Percentiles rank a stretch among this genome's conserved stretches.
phyloP scores from a whole-genome alignment of 2,113 vertebrate species.

The Aramus guarauna region DNA sequence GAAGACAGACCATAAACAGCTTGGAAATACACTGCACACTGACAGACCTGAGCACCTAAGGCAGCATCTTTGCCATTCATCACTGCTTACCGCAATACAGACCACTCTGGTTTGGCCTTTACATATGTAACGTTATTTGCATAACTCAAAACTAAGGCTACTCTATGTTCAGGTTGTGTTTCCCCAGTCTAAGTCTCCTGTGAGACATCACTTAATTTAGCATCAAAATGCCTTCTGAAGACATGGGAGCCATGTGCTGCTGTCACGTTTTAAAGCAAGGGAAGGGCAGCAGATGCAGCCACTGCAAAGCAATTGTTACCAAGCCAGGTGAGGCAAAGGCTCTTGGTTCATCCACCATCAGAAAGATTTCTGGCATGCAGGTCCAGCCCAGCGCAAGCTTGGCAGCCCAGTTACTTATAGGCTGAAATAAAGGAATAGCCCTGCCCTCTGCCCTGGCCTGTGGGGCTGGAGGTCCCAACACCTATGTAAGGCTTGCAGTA shows the following conservation, averaged over 20 bases:
- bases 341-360: background rate
- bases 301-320: background rate
- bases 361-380: background rate
- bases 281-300: background rate
- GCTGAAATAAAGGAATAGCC: background rate
- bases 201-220: background rate
- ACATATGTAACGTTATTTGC: background rate
- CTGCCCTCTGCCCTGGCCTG: background rate
- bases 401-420: background rate
- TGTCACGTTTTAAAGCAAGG: background rate
- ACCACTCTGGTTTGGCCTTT: background rate
- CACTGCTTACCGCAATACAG: accelerated
- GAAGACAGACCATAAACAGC: background rate
- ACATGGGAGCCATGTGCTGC: background rate
- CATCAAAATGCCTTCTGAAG: background rate
- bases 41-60: accelerated
- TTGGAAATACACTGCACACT: background rate
- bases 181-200: background rate
- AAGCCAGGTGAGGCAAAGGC: background rate
- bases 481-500: background rate
- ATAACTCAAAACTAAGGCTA: background rate
- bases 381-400: background rate
- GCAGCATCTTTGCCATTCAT: background rate
- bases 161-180: background rate
- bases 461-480: background rate